Evolutionary conservation across 2,113 vertebrate species (phyloP), one percentile per base, ranked within the genome.

Genomic region (Pollachius pollachius): DNA sequence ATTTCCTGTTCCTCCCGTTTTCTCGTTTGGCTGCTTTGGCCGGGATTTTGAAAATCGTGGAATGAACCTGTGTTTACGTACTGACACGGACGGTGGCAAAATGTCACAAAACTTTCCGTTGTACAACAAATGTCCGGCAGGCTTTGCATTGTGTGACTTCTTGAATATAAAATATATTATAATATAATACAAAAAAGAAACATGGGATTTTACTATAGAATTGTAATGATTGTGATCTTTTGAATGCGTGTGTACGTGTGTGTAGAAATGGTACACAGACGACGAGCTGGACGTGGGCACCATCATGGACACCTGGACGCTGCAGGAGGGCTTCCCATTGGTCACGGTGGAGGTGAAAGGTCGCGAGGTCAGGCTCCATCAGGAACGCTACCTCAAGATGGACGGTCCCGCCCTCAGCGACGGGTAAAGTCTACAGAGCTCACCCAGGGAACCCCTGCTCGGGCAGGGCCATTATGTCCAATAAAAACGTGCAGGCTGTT

Each of bases 221-320:
- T 34, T 34, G 30, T 34, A 34, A 34, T 4, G 30, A 34, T 34
- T 7, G 6, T 23, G 6, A 4, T 34, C 4, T 2, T 34, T 48
- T 9, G 6, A 6, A 34, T 48, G 41, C 12, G 41, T 48, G 41
- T 48, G 41, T 48, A 13, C 12, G 41, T 81, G 34, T 60, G 2
- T 52, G 34, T 60, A 91, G 90, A 95, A 95, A 74, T 95, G 94
- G 95, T 89, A 74, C 76, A 77, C 90, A 41, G 87, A 67, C 64
- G 87, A 85, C 13, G 81, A 90, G 67, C 83, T 94, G 72, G 93
- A 95, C 15, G 90, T 97, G 48, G 91, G 69, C 68, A 79, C 84
- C 52, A 94, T 95, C 90, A 97, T 97, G 95, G 92, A 96, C 75
- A 96, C 94, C 0, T 97, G 95, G 96, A 97, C 94, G 0, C 89